Percentiles rank a stretch among this genome's conserved stretches.
Evolutionary conservation across 2,113 vertebrate genomes (phyloP).

Genomic region (Apistogramma diplotaenia): DNA sequence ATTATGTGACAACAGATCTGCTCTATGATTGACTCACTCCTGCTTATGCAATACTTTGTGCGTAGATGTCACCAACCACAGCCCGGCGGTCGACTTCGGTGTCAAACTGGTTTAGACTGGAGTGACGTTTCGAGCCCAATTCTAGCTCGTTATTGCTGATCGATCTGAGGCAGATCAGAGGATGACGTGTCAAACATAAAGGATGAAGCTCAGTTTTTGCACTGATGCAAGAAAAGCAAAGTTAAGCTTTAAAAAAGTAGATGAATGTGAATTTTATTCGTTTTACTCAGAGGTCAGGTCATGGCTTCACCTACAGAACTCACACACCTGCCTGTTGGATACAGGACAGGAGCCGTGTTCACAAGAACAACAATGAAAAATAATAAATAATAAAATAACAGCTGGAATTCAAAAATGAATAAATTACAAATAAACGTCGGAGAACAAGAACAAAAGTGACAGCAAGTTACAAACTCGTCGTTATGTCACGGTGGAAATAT

Average conservation of each 20-base stretch:
- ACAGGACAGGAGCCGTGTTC: not conserved
- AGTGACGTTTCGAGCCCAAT: not conserved
- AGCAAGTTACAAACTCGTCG: not conserved
- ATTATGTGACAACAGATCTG: not conserved
- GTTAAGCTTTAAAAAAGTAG: not conserved
- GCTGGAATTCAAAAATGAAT: not conserved
- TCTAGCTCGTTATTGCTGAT: not conserved
- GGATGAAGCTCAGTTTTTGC: too few species aligned
- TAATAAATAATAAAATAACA: not conserved
- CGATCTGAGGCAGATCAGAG: not conserved
- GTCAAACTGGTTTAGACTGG: not conserved
- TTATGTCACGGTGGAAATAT: not conserved
- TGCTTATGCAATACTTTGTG: not conserved
- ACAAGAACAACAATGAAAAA: not conserved
- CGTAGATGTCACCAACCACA: constrained; percentile 1
- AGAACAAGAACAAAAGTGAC: not conserved
- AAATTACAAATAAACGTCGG: not conserved
- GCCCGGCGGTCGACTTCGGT: not conserved
- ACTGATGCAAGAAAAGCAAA: not conserved
- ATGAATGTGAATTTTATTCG: not conserved
- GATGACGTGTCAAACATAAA: too few species aligned
- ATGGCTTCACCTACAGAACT: not conserved
- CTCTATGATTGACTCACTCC: not conserved
- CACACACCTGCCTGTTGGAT: not conserved
- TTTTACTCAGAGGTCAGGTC: not conserved